Percentiles rank a stretch among this genome's conserved stretches.
Evolutionary conservation across 2,113 vertebrate species (phyloP).

Genomic region (Gymnogyps californianus): DNA sequence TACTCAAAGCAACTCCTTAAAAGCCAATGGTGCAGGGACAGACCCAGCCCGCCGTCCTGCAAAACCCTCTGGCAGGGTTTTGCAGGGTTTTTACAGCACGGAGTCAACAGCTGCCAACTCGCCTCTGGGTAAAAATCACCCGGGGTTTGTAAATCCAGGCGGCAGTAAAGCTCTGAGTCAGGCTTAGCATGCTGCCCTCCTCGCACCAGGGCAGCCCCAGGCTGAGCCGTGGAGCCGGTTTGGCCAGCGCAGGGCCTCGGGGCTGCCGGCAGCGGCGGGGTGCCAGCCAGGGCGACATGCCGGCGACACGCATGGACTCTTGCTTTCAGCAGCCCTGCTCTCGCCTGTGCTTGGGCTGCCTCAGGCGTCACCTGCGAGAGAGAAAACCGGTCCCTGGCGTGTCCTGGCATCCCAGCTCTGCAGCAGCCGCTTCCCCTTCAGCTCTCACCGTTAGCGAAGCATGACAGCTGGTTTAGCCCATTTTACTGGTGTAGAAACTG

Average conservation of each 20-base stretch:
- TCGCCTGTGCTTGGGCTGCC: neutral
- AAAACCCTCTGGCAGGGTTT: neutral
- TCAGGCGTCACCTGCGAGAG: neutral
- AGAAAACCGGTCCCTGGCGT: neutral
- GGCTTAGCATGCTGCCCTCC: neutral
- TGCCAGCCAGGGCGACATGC: fast-evolving
- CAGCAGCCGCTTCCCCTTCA: neutral
- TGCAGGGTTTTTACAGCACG: neutral
- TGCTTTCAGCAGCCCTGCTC: neutral
- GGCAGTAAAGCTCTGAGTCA: fast-evolving
- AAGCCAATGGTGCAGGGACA: neutral
- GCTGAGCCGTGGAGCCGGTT: neutral
- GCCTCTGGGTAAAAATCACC: neutral
- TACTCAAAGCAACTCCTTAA: neutral
- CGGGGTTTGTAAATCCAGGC: neutral
- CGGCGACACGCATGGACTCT: fast-evolving
- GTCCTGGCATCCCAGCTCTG: neutral
- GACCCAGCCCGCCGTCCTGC: fast-evolving
- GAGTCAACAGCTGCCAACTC: neutral
- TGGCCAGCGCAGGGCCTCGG: fast-evolving
- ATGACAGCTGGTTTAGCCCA: fast-evolving
- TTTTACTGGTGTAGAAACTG: neutral
- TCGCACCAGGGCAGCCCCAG: neutral
- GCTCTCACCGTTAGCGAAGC: neutral
- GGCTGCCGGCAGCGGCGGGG: fast-evolving